Base-by-base conservation (phyloP, 2,797 vertebrate species). In the Enoplosus armatus region DNA sequence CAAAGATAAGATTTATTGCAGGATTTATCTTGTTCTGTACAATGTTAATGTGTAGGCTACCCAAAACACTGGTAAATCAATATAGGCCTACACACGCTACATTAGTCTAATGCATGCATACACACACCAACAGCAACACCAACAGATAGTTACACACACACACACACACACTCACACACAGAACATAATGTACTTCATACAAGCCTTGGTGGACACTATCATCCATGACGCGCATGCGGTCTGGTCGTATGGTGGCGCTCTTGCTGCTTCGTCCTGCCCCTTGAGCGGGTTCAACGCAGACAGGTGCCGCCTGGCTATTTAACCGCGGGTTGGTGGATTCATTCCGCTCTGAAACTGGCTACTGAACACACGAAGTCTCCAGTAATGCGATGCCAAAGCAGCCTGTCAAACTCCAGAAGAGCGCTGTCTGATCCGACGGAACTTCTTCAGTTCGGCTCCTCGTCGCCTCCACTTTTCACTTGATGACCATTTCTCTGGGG, bases 191-290 rank as follows among this genome's bases (percentile, higher is more conserved):
- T 74, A 67, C 78, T 22, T 6, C 67, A 65, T 11, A 14, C 11
- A 14, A 27, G 53, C 24, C 7, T 37, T 5, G 1, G 20, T 37
- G 8, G 18, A 22, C 60, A 5, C 29, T 73, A 26, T 47, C 59
- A 22, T 47, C n/a, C 0, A 2, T 56, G 43, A 43, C 65, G 37
- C 4, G n/a, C 45, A 1, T 24, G 39, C 68, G 15, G 56, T 70
- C 54, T 16, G 72, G 71, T 11, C 95, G 88, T 41, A 8, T 85
- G 93, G 92, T 81, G 95, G 95, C 94, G 94, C 94, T 92, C 84
- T 90, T 85, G 85, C 8, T 27, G 75, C 87, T 77, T 20, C 15
- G 50, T 47, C 64, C 62, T 33, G 20, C 41, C 55, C 2, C 65
- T 63, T 39, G 48, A 82, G 79, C 80, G 83, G 26, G 71, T 86